Base-by-base conservation (phyloP, 2,797 vertebrate species). In the Danionella dracula region DNA sequence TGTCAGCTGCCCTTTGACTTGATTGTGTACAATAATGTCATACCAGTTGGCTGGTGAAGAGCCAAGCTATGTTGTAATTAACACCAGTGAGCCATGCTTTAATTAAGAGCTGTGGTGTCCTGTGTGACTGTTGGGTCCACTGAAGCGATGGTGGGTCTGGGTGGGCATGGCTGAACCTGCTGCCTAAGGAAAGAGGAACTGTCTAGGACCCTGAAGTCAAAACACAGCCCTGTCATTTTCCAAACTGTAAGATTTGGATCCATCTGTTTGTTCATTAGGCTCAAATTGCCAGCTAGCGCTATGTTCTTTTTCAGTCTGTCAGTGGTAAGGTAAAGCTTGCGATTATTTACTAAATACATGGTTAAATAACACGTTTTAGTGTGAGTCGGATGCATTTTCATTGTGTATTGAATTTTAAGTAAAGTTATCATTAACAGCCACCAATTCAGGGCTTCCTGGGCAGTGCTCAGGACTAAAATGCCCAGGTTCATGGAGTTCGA, bases 201-300 rank as follows among this genome's bases (percentile, higher is more conserved):
- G 68, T 70, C 53, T 56, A 1, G 34, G 60, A 53, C 58, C 27
- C 37, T 70, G 53, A 70, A 58, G 16, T 23, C 15, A 17, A 21
- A 41, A 27, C 21, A 20, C 35, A 56, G 10, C 5, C 15, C 35
- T 41, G 20, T 41, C 37, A 1, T 6, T 12, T 40, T 13, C 1
- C 15, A 57, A 38, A 31, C 23, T 31, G 53, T 8, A 31, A 5
- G 11, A 42, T 32, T 57, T 31, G 10, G 13, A 17, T 23, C 38
- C 4, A 44, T 42, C 40, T 42, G 23, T 6, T 57, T 4, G 5
- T 56, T 56, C 40, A 41, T 56, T 13, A 5, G n/a, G n/a, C n/a
- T n/a, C n/a, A n/a, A n/a, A n/a, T n/a, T n/a, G n/a, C n/a, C n/a
- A n/a, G n/a, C n/a, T n/a, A n/a, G n/a, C n/a, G n/a, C n/a, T n/a